Conservation (phyloP, 2,113 vertebrate species). For the Clarias magur region DNA sequence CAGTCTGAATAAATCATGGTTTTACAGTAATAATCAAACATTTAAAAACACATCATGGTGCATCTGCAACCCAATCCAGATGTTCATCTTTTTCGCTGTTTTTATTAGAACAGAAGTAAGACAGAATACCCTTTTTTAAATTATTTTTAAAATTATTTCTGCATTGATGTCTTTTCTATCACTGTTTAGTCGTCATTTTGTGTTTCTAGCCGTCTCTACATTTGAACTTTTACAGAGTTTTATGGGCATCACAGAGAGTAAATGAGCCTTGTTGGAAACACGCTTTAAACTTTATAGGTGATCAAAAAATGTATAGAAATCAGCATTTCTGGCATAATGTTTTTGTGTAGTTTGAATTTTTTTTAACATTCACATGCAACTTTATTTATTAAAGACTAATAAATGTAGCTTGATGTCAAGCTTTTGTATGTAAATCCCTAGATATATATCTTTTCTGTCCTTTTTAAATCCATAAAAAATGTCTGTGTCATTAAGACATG, state of each 20-base stretch:
- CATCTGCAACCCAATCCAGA: no score
- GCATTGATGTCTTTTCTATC: neutral
- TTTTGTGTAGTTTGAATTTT: no score
- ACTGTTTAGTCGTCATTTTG: neutral
- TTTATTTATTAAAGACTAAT: no score
- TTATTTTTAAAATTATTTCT: neutral
- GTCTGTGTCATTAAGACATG: no score
- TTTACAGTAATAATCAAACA: neutral
- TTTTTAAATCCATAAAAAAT: no score
- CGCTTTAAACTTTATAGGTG: neutral
- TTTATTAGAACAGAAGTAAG: neutral
- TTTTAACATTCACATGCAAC: no score
- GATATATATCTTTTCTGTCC: no score
- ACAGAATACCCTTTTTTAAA: neutral
- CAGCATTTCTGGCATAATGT: neutral
- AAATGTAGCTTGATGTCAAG: no score
- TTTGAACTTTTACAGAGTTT: neutral
- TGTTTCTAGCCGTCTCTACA: neutral
- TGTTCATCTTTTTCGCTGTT: neutral
- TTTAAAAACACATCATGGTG: neutral
- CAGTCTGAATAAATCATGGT: neutral
- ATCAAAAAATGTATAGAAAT: neutral
- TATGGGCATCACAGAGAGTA: neutral
- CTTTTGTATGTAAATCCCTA: no score
- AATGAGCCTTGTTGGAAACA: neutral